Base-by-base conservation (phyloP, 2,797 vertebrate species). In the Harpagifer antarcticus region DNA sequence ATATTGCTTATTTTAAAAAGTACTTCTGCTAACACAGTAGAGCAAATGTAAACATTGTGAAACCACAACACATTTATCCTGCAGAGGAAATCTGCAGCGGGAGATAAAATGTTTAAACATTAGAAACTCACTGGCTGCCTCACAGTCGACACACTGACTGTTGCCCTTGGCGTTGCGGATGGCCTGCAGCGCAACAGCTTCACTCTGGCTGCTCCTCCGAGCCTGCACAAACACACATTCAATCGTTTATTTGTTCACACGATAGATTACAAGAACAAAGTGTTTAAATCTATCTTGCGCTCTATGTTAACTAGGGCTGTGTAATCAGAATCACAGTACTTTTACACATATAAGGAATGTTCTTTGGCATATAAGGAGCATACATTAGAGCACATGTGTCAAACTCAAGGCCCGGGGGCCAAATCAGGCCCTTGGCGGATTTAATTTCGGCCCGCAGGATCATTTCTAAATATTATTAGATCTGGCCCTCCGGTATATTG, bases 151-250 rank as follows among this genome's bases (percentile, higher is more conserved):
- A 76, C 98, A 99, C 82, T 94, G 93, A 4, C 95, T 87, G 88
- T 99, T 99, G 52, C 98, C 98, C 42, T 96, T 97, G 91, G 96
- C 95, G 43, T 97, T 98, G 8, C 98, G 95, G 83, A 99, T 97
- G 60, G 97, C 97, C 90, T 98, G 97, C 75, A 98, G 95, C 17
- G 98, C 98, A 70, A 99, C 96, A 0, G 97, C 98, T 89, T 99
- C 98, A 0, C 97, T 99, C 90, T 98, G 97, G 88, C 97, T 98
- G 94, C 97, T 97, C 89, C 96, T 92, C 63, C 96, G 96, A 0
- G 97, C 94, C 97, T 98, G 85, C 57, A 68, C 68, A 53, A 27
- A 19, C 20, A 62, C 19, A 62, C 52, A 56, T 31, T 19, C 0
- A 72, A 64, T 54, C 1, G 43, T 55, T 56, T 40, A 73, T 68